These are phyloP conservation scores for Drosophila tristis DNA, from an alignment of 1,140 invertebrate species.

Conservation along the genomic window DNA sequence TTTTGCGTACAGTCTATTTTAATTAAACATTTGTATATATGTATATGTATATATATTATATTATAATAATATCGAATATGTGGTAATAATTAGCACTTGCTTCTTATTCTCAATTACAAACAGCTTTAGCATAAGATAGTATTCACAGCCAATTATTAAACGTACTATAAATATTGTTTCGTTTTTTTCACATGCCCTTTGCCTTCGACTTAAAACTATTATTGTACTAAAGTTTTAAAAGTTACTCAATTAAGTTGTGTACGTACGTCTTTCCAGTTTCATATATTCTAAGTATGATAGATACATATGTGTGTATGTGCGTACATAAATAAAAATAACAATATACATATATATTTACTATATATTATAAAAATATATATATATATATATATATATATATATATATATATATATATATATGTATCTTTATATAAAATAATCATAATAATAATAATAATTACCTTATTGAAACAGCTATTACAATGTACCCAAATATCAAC, in stretches of 20 bases:
- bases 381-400: too few relatives aligned
- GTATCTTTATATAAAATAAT: too few relatives aligned
- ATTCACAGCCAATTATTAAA: slow-evolving; percentile 75
- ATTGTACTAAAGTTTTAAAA: slow-evolving; percentile 56
- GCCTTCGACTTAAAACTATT: slow-evolving; percentile 44
- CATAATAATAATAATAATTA: too few relatives aligned
- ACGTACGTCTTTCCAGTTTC: neutral
- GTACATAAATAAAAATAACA: too few relatives aligned
- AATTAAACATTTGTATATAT: slow-evolving; percentile 15
- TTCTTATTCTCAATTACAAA: slow-evolving; percentile 32
- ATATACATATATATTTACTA: too few relatives aligned
- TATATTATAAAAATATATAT: too few relatives aligned
- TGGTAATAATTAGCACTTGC: slow-evolving; percentile 21
- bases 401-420: too few relatives aligned
- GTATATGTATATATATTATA: slow-evolving; percentile 21
- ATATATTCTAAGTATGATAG: slow-evolving; percentile 10
- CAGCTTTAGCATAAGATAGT: slow-evolving; percentile 58
- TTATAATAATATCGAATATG: slow-evolving; percentile 8
- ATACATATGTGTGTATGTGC: neutral
- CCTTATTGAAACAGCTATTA: too few relatives aligned
- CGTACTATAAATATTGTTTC: slow-evolving; percentile 43
- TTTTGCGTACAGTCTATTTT: slow-evolving; percentile 36
- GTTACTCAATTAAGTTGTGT: slow-evolving; percentile 2
- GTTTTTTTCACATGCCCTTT: slow-evolving; percentile 41
- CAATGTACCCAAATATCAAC: too few relatives aligned